These are phyloP conservation scores for Drosophila varians DNA, from an alignment of 1,140 invertebrate species.

Conservation along the genomic window DNA sequence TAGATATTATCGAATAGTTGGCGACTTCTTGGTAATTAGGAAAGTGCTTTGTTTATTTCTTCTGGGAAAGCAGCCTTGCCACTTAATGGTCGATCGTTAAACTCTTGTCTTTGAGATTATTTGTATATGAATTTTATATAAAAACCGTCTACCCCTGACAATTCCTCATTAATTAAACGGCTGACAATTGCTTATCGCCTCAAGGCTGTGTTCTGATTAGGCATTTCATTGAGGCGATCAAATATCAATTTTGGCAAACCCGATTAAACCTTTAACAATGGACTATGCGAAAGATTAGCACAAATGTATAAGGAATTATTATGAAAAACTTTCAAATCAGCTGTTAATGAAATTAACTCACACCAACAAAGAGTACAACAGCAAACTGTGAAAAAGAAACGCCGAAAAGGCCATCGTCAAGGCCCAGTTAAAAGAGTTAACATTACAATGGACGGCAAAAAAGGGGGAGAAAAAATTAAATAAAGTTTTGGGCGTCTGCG, in stretches of 20 bases:
- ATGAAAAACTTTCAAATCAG: constrained; percentile 65
- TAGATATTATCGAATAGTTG: constrained; percentile 21
- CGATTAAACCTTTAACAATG: constrained; percentile 6
- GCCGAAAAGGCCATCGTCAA: constrained; percentile 49
- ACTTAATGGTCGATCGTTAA: background rate
- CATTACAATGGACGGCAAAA: constrained; percentile 39
- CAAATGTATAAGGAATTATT: background rate
- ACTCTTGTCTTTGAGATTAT: background rate
- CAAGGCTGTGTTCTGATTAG: constrained; percentile 39
- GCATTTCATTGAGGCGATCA: constrained; percentile 35
- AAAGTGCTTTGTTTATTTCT: constrained; percentile 19
- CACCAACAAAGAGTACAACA: constrained; percentile 10
- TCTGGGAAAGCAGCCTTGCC: background rate
- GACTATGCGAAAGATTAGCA: too few relatives aligned
- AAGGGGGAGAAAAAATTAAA: constrained; percentile 25
- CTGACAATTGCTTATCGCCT: constrained; percentile 29
- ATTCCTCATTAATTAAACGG: constrained; percentile 15
- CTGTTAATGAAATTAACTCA: constrained; percentile 58
- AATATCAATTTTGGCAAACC: constrained; percentile 14
- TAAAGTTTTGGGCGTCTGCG: constrained; percentile 32
- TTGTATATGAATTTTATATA: background rate
- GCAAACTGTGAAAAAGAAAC: constrained; percentile 49
- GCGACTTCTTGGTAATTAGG: constrained; percentile 31
- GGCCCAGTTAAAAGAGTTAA: constrained; percentile 71
- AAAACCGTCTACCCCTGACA: background rate